Base-by-base conservation (phyloP, 2,888 invertebrate genomes). In the Yponomeuta plumbellus region DNA sequence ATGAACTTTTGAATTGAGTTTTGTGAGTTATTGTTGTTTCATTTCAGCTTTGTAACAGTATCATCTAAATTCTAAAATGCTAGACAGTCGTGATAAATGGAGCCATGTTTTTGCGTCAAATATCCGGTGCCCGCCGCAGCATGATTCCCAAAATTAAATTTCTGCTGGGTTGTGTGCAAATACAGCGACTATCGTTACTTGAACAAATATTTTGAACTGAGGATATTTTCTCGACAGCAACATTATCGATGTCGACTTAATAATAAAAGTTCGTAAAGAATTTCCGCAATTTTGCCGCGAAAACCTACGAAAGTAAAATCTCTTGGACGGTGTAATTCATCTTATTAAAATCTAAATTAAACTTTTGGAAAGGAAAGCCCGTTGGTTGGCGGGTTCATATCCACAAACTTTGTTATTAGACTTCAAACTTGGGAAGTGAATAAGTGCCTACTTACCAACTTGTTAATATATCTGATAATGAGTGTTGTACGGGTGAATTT, bases 381-480 rank as follows among this genome's bases (percentile, higher is more conserved):
- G 63, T 63, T 63, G 21, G 63, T 52, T 13, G 67, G 66, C 57
- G 66, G 58, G 58, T 58, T 21, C 58, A 22, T 75, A 74, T 75
- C 72, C 66, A 66, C 65, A 73, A 76, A 78, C 72, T 78, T 76
- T 73, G 71, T 71, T 67, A 67, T 67, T 62, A 67, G 67, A 20
- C 61, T 67, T 59, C 44, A 65, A 61, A 71, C 71, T 71, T 68
- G 69, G 70, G 73, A 74, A 74, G 74, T 70, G 72, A 72, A 73
- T 75, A 76, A 78, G 75, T 75, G 74, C 70, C 72, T 74, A 71
- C 75, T 77, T 76, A 73, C 66, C 61, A 71, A 74, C 74, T 75
- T 73, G 70, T 77, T 77, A 72, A 70, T 67, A 70, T 67, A 69
- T 67, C 66, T 61, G 52, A 56, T 67, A 52, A 67, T 61, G 63